These are phyloP conservation scores for Lagodon rhomboides DNA, from an alignment of 2,797 vertebrate species.

Conservation along the genomic window DNA sequence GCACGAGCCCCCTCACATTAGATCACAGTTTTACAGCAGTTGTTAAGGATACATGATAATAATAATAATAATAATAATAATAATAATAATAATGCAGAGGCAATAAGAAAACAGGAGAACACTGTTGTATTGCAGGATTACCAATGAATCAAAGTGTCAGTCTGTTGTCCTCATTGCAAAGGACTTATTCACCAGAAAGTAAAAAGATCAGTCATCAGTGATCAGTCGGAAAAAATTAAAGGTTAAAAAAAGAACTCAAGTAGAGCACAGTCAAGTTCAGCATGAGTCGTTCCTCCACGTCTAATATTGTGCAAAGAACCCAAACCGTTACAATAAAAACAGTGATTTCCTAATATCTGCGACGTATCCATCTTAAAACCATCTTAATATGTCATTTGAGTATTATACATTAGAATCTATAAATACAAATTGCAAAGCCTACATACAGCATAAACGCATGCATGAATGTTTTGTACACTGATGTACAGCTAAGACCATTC, in stretches of 20 bases:
- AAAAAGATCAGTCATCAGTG: conserved; percentile 36
- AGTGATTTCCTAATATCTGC: conserved; percentile 69
- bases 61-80: conserved; percentile 36
- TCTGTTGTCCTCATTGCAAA: conserved; percentile 50
- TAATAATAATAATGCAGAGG: conserved; percentile 63
- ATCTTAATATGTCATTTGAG: conserved; percentile 71
- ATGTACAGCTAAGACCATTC: conserved; percentile 82
- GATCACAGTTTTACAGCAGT: conserved; percentile 85
- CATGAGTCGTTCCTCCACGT: conserved; percentile 55
- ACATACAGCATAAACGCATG: conserved; percentile 86
- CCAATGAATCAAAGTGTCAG: conserved; percentile 66
- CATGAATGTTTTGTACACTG: conserved; percentile 82
- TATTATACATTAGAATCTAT: conserved; percentile 86
- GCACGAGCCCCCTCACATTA: conserved; percentile 58
- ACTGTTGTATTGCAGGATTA: conserved; percentile 76
- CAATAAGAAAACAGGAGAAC: conserved; percentile 70
- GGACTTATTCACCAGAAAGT: conserved; percentile 26
- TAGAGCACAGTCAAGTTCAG: conserved; percentile 68
- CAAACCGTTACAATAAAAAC: conserved; percentile 77
- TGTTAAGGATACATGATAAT: conserved; percentile 73
- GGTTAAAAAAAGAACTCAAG: conserved; percentile 30
- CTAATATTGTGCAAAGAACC: conserved; percentile 78
- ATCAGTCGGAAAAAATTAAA: conserved; percentile 2
- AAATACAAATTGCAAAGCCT: conserved; percentile 86
- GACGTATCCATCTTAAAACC: conserved; percentile 77